phyloP scores from a whole-genome alignment of 2,797 vertebrate genomes.

The Tragopan temminckii region DNA sequence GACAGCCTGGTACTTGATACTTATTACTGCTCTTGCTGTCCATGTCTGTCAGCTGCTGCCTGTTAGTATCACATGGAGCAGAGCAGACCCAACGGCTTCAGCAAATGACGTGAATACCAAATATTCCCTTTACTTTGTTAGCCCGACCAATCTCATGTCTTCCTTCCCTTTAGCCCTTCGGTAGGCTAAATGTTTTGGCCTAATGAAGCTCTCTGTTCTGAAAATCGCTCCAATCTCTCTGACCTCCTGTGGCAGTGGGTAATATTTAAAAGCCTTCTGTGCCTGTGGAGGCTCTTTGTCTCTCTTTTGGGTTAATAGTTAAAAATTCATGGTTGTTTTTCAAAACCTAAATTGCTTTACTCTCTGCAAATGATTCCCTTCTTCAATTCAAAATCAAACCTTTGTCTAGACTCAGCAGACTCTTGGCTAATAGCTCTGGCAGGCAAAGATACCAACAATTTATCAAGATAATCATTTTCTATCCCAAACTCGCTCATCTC shows the following conservation, averaged over 20 bases:
- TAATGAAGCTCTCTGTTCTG: conserved; percentile 67
- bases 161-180: neutral
- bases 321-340: conserved; percentile 86
- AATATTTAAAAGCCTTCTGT: conserved; percentile 75
- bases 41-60: neutral
- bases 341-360: conserved; percentile 82
- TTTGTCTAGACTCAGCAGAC: conserved; percentile 83
- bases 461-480: conserved; percentile 64
- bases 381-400: conserved; percentile 84
- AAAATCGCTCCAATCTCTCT: conserved; percentile 60
- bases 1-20: neutral
- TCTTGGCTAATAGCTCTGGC: conserved; percentile 78
- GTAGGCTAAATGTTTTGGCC: conserved; percentile 55
- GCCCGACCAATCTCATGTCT: conserved; percentile 6
- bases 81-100: conserved; percentile 18
- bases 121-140: neutral
- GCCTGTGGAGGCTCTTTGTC: conserved; percentile 76
- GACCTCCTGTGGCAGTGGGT: neutral
- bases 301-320: conserved; percentile 81
- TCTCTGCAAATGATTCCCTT: conserved; percentile 75
- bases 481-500: conserved; percentile 20
- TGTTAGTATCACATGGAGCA: neutral
- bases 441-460: conserved; percentile 72
- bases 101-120: neutral
- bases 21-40: neutral